These are phyloP conservation scores for Caenorhabditis sp. DNA, from an alignment of 2,888 invertebrate genomes.

Conservation along the genomic window DNA sequence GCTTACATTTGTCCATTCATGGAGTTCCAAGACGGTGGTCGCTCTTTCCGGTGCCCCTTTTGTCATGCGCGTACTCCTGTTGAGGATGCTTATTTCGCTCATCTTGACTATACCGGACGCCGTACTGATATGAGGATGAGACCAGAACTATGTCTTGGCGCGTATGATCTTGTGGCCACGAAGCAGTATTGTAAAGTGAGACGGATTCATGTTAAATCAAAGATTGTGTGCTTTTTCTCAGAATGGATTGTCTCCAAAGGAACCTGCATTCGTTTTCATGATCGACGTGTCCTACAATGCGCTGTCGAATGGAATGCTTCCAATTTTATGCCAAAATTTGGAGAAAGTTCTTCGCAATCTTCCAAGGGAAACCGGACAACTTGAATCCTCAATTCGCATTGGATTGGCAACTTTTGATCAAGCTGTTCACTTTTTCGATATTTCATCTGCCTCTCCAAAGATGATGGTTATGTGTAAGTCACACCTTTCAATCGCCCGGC, in stretches of 20 bases:
- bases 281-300: slow-evolving; percentile 98
- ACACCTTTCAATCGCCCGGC: neutral
- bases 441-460: slow-evolving; percentile 86
- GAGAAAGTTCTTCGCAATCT: slow-evolving; percentile 89
- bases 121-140: slow-evolving; percentile 91
- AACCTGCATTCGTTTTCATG: slow-evolving; percentile 96
- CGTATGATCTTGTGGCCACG: slow-evolving; percentile 97
- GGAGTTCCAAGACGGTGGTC: slow-evolving; percentile 96
- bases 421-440: slow-evolving; percentile 95
- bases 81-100: slow-evolving; percentile 90
- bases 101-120: slow-evolving; percentile 93
- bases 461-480: slow-evolving; percentile 75
- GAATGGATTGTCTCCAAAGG: slow-evolving; percentile 93
- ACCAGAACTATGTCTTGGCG: slow-evolving; percentile 94
- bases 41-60: slow-evolving; percentile 95
- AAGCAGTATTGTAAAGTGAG: slow-evolving; percentile 95
- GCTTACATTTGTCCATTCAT: slow-evolving; percentile 99
- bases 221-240: slow-evolving; percentile 84
- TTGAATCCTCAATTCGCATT: slow-evolving; percentile 89
- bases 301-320: slow-evolving; percentile 93
- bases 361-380: slow-evolving; percentile 86
- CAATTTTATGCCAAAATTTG: slow-evolving; percentile 92
- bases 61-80: slow-evolving; percentile 94
- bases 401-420: slow-evolving; percentile 98
- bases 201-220: neutral